Base-by-base conservation (phyloP, 2,888 invertebrate species). In the Neoaliturus tenellus region DNA sequence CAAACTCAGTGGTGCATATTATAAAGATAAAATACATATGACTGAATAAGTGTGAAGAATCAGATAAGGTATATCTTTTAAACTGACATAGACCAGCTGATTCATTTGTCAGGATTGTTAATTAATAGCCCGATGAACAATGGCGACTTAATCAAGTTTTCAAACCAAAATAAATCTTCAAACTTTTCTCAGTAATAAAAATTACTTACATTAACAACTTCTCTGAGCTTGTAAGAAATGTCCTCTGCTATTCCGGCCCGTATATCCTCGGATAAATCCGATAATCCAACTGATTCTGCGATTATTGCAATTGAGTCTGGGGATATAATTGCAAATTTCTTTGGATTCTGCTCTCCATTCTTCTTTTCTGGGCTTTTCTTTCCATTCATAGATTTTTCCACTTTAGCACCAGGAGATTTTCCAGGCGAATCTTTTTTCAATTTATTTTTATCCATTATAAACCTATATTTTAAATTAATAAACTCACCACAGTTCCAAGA, bases 221-320 rank as follows among this genome's bases (percentile, higher is more conserved):
- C 92, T 20, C 92, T 89, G 0, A 92, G 88, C 87, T 92, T 92
- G 85, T 92, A 92, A 85, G 92, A 92, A 85, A 92, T 90, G 90
- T 92, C 92, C 86, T 92, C 92, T 48, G 92, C 92, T 10, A 92
- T 89, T 83, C 91, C 91, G 0, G 90, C 89, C 20, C 91, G 91
- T 0, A 92, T 92, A 85, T 92, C 92, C n/a, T 86, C 85, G 35
- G 84, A 58, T 55, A 87, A 39, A 25, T 85, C 80, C 17, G 78
- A 55, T 39, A 87, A 85, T 14, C 86, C 86, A 23, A 85, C 81
- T 23, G 84, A 75, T 17, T 86, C 86, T 67, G 85, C 87, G 17
- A 81, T 85, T 33, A 84, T 20, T 44, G 75, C 35, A 35, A 87
- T 84, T 20, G 84, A 83, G 71, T 51, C 58, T 20, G 83, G 67